A percentile compares a stretch with the other conserved stretches of the same genome.
Evolutionary conservation across 1,140 invertebrate genomes (phyloP).

Genomic region (Drosophila prosaltans): DNA sequence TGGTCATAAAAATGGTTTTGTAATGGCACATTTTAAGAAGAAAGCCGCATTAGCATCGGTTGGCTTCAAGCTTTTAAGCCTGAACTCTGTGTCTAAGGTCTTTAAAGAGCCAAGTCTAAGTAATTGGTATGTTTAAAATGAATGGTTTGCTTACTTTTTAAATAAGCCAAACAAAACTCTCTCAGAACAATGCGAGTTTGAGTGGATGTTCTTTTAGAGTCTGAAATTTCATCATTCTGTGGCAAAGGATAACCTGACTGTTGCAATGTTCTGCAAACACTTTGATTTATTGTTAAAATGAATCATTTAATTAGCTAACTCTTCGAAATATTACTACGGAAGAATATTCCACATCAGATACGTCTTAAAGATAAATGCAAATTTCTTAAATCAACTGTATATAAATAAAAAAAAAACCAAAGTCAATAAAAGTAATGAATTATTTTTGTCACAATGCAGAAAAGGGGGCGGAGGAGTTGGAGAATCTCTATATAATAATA

Average conservation of each 20-base stretch:
- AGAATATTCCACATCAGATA: slow-evolving; percentile 16
- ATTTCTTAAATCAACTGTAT: slow-evolving; percentile 39
- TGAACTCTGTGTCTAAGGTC: too few species aligned
- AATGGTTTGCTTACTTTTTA: too few species aligned
- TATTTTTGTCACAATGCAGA: slow-evolving; percentile 47
- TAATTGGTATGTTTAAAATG: too few species aligned
- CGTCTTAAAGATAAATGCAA: slow-evolving; percentile 41
- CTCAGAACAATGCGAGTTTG: too few species aligned
- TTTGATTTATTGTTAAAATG: neutral
- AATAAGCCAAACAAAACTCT: too few species aligned
- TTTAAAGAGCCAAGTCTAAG: too few species aligned
- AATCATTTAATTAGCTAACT: slow-evolving; percentile 22
- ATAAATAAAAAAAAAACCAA: slow-evolving; percentile 25
- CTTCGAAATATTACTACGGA: slow-evolving; percentile 17
- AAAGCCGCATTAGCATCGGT: too few species aligned
- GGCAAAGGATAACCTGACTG: too few species aligned
- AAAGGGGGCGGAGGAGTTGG: neutral
- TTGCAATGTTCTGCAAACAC: neutral
- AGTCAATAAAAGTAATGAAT: slow-evolving; percentile 39
- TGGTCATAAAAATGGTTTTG: neutral
- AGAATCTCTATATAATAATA: neutral
- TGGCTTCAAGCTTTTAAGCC: too few species aligned
- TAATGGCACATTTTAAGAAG: neutral
- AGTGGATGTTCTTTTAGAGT: too few species aligned
- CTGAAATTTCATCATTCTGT: too few species aligned